phyloP scores from a whole-genome alignment of 1,140 invertebrate species.

The Drosophila orena region DNA sequence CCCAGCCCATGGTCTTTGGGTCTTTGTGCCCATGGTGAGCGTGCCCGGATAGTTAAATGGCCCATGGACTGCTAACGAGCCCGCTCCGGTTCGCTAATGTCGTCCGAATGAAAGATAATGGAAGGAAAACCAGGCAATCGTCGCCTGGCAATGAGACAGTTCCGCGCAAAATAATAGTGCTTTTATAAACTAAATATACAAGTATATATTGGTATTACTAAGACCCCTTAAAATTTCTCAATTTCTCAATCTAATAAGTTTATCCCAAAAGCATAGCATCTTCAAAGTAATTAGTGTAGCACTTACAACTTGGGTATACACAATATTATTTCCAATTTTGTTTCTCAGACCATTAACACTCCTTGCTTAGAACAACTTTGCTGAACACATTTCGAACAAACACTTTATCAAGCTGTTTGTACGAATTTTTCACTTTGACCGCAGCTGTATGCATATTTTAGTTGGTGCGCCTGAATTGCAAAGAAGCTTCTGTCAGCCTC shows the following conservation, averaged over 20 bases:
- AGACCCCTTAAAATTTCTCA: no score
- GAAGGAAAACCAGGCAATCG: slow-evolving; percentile 12
- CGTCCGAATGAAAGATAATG: slow-evolving; percentile 30
- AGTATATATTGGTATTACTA: no score
- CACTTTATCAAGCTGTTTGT: neutral
- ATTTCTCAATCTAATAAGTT: no score
- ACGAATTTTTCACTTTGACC: slow-evolving; percentile 5
- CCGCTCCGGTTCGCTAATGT: slow-evolving; percentile 48
- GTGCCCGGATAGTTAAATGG: slow-evolving; percentile 64
- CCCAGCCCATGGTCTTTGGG: slow-evolving; percentile 1
- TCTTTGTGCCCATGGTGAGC: slow-evolving; percentile 45
- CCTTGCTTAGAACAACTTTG: no score
- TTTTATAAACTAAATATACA: neutral
- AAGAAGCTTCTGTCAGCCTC: slow-evolving; percentile 37
- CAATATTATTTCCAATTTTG: no score
- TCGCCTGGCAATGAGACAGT: slow-evolving; percentile 1
- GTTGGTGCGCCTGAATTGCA: neutral
- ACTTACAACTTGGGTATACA: no score
- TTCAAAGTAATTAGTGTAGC: no score
- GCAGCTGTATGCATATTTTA: slow-evolving; percentile 20
- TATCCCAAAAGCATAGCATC: no score
- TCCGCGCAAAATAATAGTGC: neutral
- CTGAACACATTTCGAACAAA: neutral
- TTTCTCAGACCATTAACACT: no score
- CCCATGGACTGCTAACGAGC: slow-evolving; percentile 59